A percentile compares a stretch with the other conserved stretches of the same genome.
phyloP scores from a whole-genome alignment of 2,113 vertebrate genomes.

The Thalassoma bifasciatum region DNA sequence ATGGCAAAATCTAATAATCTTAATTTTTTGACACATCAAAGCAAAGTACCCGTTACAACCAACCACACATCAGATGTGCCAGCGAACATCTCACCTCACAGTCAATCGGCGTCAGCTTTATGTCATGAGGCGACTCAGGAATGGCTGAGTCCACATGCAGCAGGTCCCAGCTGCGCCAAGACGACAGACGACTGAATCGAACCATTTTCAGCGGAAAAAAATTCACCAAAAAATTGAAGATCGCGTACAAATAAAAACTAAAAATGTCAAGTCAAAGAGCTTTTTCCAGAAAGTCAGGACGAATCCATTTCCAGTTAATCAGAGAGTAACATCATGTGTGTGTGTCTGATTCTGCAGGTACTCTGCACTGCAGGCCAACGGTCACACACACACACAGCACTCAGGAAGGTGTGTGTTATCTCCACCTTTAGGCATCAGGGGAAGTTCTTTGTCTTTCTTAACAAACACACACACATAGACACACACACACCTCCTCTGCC shows the following conservation, averaged over 20 bases:
- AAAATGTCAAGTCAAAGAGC: not conserved
- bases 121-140: slow-evolving; percentile 35
- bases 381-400: slow-evolving; percentile 53
- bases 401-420: slow-evolving; percentile 47
- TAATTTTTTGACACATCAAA: not conserved
- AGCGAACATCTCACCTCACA: slow-evolving; percentile 71
- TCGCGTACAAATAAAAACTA: not conserved
- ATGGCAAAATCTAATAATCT: no score
- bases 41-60: no score
- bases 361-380: slow-evolving; percentile 39
- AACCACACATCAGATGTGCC: not conserved
- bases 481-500: not conserved
- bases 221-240: not conserved
- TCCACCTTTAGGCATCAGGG: slow-evolving; percentile 22
- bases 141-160: slow-evolving; percentile 75
- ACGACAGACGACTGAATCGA: slow-evolving; percentile 75
- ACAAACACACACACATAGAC: slow-evolving; percentile 18
- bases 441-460: slow-evolving; percentile 45
- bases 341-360: slow-evolving; percentile 13
- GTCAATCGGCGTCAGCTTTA: not conserved
- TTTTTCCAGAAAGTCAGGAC: slow-evolving; percentile 25
- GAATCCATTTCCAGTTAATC: slow-evolving; percentile 30
- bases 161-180: slow-evolving; percentile 85
- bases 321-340: slow-evolving; percentile 7
- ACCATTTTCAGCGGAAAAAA: slow-evolving; percentile 64